Evolutionary conservation across 2,888 invertebrate species (phyloP).

Genomic region (Dolomedes plantarius): DNA sequence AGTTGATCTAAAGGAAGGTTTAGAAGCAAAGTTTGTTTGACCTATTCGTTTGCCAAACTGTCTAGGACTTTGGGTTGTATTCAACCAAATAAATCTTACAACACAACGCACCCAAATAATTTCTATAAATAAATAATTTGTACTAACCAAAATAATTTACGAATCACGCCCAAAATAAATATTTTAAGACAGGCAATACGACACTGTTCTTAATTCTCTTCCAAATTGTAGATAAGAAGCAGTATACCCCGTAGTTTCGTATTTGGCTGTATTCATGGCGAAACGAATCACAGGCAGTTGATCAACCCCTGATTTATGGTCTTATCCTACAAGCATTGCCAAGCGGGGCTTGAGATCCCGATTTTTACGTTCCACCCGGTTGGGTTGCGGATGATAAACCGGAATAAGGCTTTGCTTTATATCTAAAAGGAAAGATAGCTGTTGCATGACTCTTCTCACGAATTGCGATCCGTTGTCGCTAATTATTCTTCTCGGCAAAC

Average conservation of each 20-base stretch:
- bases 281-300: slow-evolving; percentile 8
- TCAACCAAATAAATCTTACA: no score
- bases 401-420: neutral
- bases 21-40: no score
- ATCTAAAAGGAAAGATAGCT: neutral
- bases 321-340: slow-evolving; percentile 7
- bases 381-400: slow-evolving; percentile 2
- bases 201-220: neutral
- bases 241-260: neutral
- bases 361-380: slow-evolving; percentile 6
- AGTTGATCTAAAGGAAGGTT: no score
- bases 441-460: neutral
- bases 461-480: neutral
- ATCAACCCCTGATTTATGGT: neutral
- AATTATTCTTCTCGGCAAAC: neutral
- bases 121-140: no score
- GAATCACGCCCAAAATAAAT: no score
- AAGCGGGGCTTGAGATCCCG: neutral
- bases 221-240: neutral
- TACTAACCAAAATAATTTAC: no score
- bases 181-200: no score
- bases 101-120: no score
- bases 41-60: no score
- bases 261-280: slow-evolving; percentile 10
- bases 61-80: no score